Conservation (phyloP, 2,888 invertebrate genomes). For the Acanthosepion pharaonis region DNA sequence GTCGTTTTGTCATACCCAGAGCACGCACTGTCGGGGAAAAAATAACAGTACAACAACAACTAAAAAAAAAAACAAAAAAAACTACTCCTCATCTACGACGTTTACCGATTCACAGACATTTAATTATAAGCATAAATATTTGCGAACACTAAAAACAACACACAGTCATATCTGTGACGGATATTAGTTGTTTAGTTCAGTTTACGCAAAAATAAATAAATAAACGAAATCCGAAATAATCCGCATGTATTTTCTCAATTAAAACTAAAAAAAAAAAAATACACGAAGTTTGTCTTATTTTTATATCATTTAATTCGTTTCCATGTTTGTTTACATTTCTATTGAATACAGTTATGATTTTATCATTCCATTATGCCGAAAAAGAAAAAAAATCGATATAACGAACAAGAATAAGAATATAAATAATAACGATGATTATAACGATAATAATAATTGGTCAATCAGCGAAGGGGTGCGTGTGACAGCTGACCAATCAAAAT, state of each 20-base stretch:
- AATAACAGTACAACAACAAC: no score
- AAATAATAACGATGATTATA: neutral
- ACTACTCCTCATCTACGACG: no score
- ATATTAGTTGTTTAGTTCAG: no score
- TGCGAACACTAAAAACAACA: no score
- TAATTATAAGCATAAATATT: no score
- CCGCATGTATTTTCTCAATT: neutral
- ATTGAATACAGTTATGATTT: neutral
- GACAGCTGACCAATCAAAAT: constrained; percentile 4
- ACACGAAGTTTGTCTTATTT: neutral
- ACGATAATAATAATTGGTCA: neutral
- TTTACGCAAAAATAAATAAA: neutral
- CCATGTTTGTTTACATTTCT: neutral
- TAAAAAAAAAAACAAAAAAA: no score
- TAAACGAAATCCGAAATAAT: neutral
- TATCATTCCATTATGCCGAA: neutral
- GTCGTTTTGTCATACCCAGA: no score
- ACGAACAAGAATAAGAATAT: neutral
- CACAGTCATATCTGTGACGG: no score
- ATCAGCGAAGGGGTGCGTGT: neutral
- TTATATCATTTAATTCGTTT: neutral
- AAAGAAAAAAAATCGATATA: neutral
- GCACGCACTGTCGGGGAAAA: no score
- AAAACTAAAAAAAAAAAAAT: neutral
- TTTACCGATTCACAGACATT: no score